A percentile compares a stretch with the other conserved stretches of the same genome.
These are phyloP conservation scores for Passerina amoena DNA, from an alignment of 2,113 vertebrate genomes.

Conservation along the genomic window DNA sequence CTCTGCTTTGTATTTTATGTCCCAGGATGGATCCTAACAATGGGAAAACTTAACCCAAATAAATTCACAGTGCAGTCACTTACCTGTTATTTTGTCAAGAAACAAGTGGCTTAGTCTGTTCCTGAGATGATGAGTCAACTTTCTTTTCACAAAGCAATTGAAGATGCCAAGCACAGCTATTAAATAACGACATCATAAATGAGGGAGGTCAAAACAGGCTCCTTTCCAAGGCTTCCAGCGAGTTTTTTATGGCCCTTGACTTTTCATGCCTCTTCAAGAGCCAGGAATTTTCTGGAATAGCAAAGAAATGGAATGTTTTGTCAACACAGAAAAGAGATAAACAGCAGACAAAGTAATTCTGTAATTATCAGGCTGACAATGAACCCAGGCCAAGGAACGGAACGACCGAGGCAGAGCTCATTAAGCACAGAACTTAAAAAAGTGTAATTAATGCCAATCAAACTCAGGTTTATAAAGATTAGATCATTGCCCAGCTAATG, in stretches of 20 bases:
- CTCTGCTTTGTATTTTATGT: not conserved
- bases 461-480: not conserved
- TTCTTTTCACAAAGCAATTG: not conserved
- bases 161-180: not conserved
- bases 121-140: not conserved
- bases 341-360: not conserved
- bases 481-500: not conserved
- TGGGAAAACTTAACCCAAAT: not conserved
- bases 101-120: not conserved
- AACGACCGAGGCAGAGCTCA: not conserved
- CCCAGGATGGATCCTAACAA: not conserved
- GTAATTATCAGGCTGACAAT: not conserved
- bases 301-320: not conserved
- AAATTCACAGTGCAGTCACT: not conserved
- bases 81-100: not conserved
- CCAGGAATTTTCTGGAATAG: not conserved
- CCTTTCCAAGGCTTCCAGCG: not conserved
- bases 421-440: not conserved
- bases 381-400: not conserved
- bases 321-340: not conserved
- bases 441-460: constrained; percentile 4
- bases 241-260: not conserved
- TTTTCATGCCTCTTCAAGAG: not conserved
- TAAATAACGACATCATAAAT: not conserved
- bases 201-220: not conserved